phyloP scores from a whole-genome alignment of 2,113 vertebrate species.

The Oreocharis arfaki region DNA sequence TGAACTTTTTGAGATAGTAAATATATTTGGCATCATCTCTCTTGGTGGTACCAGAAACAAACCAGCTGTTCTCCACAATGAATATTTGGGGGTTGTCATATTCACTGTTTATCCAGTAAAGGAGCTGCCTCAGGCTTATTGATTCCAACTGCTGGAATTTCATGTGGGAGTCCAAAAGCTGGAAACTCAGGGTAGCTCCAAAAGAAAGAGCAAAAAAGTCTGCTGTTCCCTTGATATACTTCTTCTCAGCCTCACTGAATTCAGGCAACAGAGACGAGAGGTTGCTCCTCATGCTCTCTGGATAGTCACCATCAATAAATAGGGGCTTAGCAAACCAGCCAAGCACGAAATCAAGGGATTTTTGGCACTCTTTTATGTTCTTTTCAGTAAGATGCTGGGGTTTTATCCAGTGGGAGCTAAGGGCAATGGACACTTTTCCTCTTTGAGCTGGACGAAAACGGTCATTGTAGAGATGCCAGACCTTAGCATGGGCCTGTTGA shows the following conservation, averaged over 20 bases:
- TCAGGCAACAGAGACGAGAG: constrained; percentile 83
- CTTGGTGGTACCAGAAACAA: constrained; percentile 84
- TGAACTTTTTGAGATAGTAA: constrained; percentile 94
- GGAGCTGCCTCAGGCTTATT: constrained; percentile 87
- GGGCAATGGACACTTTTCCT: constrained; percentile 88
- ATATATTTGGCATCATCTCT: constrained; percentile 91
- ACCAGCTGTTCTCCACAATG: constrained; percentile 98
- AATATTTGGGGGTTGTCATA: constrained; percentile 89
- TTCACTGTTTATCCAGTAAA: constrained; percentile 90
- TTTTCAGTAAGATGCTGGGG: constrained; percentile 80
- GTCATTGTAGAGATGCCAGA: constrained; percentile 91
- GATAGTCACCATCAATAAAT: constrained; percentile 93
- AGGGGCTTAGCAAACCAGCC: constrained; percentile 96
- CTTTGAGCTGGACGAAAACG: constrained; percentile 82
- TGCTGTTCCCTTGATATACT: constrained; percentile 81
- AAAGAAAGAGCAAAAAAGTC: constrained; percentile 97
- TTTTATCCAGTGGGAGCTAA: constrained; percentile 93
- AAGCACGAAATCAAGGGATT: constrained; percentile 91
- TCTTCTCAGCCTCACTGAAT: constrained; percentile 82
- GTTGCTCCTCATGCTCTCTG: constrained; percentile 84
- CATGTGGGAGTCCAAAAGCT: constrained; percentile 86
- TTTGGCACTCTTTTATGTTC: constrained; percentile 84
- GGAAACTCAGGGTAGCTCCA: constrained; percentile 90
- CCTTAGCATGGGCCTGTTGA: constrained; percentile 87
- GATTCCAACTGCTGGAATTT: constrained; percentile 90